Base-by-base conservation (phyloP, 2,797 vertebrate species). In the Melanitta fusca region DNA sequence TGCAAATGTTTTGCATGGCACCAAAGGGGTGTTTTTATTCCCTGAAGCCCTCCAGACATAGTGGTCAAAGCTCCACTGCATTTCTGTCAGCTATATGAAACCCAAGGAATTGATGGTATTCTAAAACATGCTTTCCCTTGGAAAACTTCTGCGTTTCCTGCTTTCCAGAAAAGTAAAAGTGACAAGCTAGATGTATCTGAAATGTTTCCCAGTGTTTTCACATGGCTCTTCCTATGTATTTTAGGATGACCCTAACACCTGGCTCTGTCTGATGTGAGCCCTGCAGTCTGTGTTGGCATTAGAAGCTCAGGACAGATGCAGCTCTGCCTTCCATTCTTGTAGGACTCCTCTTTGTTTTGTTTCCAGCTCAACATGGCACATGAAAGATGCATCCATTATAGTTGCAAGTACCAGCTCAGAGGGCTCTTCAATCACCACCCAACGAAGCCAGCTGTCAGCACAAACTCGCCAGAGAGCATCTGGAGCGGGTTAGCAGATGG, bases 381-480 rank as follows among this genome's bases (percentile, higher is more conserved):
- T 6, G 20, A 64, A 74, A 71, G 73, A 36, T 56, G 53, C 70
- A 30, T 20, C 53, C 4, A 0, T 38, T 39, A 8, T 3, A 56
- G 30, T 0, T 20, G 38, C 65, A 58, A 58, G 64, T 5, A 24
- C 51, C 88, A 85, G 75, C 60, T 61, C 64, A 2, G 2, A 88
- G 79, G 10, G 32, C n/a, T 73, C 77, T 81, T 94, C 73, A 56
- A 0, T 64, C 85, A 82, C 58, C 71, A 57, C 61, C 61, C 93
- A 68, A 1, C 0, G 0, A 62, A 70, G 22, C 69, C 83, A 47
- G 15, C 38, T 80, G 86, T 65, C 89, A 83, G 61, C 69, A 32
- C 0, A 0, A 2, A 5, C 71, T 54, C 69, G 21, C 41, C 27
- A 0, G 9, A 49, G 80, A 80, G 65, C 72, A 22, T 25, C 80